Conservation (phyloP, 2,113 vertebrate genomes). For the Ailurus styani region DNA sequence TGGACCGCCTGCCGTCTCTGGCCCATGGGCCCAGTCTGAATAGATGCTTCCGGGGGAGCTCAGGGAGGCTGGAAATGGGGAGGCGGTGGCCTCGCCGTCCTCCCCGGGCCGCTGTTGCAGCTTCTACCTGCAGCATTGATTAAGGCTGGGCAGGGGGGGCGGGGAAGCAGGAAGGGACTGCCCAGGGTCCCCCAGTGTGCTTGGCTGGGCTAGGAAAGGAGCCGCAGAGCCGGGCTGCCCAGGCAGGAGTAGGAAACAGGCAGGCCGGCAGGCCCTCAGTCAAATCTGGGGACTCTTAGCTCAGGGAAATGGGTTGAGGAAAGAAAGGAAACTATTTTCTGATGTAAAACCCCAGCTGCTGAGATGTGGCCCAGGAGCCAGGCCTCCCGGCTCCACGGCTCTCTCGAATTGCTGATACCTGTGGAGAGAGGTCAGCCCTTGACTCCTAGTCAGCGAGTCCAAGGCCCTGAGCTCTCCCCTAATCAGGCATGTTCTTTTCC, state of each 20-base stretch:
- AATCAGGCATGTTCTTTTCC: background rate
- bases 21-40: background rate
- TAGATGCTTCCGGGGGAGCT: background rate
- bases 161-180: background rate
- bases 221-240: background rate
- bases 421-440: background rate
- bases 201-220: rapidly evolving
- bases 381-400: too few species aligned
- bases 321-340: background rate
- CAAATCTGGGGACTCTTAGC: background rate
- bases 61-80: background rate
- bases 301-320: background rate
- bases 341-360: background rate
- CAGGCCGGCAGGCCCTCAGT: background rate
- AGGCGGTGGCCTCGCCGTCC: background rate
- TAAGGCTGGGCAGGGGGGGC: background rate
- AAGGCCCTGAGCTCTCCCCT: background rate
- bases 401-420: background rate
- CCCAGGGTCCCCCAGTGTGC: background rate
- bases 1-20: background rate
- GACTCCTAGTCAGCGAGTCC: background rate
- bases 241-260: background rate
- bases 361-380: background rate
- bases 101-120: background rate
- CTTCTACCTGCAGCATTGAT: background rate